Conservation (phyloP, 2,797 vertebrate genomes). For the Peromyscus nudipes region DNA sequence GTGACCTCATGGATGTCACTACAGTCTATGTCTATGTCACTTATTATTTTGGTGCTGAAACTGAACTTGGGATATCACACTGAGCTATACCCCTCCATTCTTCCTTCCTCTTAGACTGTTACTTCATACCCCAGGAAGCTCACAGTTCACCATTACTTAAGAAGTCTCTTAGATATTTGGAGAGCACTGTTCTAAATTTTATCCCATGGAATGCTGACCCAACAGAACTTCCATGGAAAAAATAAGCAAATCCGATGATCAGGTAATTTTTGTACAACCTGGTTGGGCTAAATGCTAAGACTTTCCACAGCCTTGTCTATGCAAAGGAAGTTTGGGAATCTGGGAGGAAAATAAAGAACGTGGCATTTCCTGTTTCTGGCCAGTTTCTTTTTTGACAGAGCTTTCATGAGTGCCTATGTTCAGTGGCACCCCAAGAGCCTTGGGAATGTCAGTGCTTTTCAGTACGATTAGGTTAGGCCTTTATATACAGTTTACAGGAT, state of each 20-base stretch:
- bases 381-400: neutral
- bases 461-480: neutral
- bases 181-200: constrained; percentile 35
- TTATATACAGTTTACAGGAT: constrained; percentile 52
- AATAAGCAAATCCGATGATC: neutral
- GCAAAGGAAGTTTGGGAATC: neutral
- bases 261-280: constrained; percentile 20
- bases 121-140: constrained; percentile 20
- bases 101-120: constrained; percentile 17
- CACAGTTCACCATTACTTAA: constrained; percentile 47
- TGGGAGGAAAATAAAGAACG: neutral
- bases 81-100: neutral
- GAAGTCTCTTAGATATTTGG: constrained; percentile 39
- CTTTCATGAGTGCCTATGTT: neutral
- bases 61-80: neutral
- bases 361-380: neutral
- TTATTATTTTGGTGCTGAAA: neutral
- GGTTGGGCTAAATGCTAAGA: neutral
- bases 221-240: neutral
- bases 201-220: neutral
- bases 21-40: neutral
- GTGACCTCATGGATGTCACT: neutral
- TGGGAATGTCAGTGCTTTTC: neutral
- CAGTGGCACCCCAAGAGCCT: neutral
- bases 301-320: constrained; percentile 10